Percentiles rank a stretch among this genome's conserved stretches.
These are phyloP conservation scores for Synergus gifuensis DNA, from an alignment of 2,888 invertebrate genomes.

Conservation along the genomic window DNA sequence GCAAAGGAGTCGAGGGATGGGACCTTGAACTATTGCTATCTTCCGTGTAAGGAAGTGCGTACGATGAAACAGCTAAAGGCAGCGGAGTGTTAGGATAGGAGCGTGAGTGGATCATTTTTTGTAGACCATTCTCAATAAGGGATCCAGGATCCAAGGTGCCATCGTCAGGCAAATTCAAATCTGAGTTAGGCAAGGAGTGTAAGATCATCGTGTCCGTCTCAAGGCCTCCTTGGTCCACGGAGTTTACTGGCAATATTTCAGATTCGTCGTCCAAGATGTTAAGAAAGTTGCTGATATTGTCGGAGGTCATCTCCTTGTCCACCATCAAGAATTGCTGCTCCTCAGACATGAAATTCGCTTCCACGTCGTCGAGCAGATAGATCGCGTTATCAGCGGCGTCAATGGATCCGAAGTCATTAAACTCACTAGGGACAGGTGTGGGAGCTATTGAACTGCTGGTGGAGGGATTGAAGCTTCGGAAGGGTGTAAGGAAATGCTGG, in stretches of 20 bases:
- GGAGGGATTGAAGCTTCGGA: conserved; percentile 74
- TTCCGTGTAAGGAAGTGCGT: conserved; percentile 66
- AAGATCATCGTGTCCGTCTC: conserved; percentile 62
- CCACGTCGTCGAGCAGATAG: conserved; percentile 72
- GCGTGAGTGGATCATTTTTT: conserved; percentile 74
- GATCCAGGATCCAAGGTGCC: conserved; percentile 62
- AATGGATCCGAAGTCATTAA: conserved; percentile 84
- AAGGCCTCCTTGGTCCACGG: conserved; percentile 58
- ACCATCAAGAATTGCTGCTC: conserved; percentile 72
- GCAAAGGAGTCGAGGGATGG: conserved; percentile 87
- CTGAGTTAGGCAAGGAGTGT: conserved; percentile 62
- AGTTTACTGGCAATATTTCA: conserved; percentile 54
- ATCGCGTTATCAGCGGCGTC: conserved; percentile 80
- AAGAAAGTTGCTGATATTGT: conserved; percentile 84
- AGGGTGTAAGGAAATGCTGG: conserved; percentile 65
- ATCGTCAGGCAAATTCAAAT: conserved; percentile 63
- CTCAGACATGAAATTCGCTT: conserved; percentile 70
- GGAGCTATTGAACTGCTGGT: conserved; percentile 84
- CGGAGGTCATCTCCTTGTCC: conserved; percentile 78
- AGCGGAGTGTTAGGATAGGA: conserved; percentile 77
- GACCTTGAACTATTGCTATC: conserved; percentile 82
- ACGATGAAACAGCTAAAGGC: conserved; percentile 66
- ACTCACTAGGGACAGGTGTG: conserved; percentile 86
- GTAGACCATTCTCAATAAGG: conserved; percentile 63
- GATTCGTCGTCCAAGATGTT: conserved; percentile 80